Evolutionary conservation across 2,113 vertebrate species (phyloP).

Genomic region (Myodes glareolus): DNA sequence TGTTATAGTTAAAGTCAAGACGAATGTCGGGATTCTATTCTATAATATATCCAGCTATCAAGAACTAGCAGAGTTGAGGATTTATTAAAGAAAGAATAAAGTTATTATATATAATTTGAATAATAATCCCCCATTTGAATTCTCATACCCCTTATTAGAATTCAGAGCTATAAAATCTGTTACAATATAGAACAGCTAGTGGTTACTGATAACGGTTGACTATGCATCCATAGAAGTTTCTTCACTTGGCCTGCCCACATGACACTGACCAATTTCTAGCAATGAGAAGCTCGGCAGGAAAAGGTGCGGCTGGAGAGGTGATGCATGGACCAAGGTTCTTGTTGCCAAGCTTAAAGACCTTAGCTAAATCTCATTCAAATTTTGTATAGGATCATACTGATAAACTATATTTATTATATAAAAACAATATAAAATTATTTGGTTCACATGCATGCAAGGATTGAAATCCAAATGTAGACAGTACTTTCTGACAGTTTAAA

Average conservation of each 20-base stretch:
- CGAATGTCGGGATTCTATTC: neutral
- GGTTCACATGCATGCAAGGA: neutral
- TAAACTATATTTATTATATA: neutral
- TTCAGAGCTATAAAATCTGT: neutral
- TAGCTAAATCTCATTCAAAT: neutral
- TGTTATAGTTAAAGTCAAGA: neutral
- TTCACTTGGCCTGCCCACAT: neutral
- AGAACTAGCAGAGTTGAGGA: neutral
- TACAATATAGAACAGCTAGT: neutral
- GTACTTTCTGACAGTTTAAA: neutral
- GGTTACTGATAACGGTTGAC: neutral
- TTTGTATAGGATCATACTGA: neutral
- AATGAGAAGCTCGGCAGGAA: neutral
- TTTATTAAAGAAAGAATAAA: neutral
- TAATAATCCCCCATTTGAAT: neutral
- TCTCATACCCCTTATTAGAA: neutral
- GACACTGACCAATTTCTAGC: neutral
- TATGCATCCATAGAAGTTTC: neutral
- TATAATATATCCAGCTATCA: too few species aligned
- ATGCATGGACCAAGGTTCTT: neutral
- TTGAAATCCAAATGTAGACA: neutral
- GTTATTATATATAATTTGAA: neutral
- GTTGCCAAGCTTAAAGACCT: neutral
- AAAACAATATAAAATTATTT: neutral
- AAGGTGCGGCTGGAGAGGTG: neutral